phyloP scores from a whole-genome alignment of 2,113 vertebrate species.

The Neotoma lepida region DNA sequence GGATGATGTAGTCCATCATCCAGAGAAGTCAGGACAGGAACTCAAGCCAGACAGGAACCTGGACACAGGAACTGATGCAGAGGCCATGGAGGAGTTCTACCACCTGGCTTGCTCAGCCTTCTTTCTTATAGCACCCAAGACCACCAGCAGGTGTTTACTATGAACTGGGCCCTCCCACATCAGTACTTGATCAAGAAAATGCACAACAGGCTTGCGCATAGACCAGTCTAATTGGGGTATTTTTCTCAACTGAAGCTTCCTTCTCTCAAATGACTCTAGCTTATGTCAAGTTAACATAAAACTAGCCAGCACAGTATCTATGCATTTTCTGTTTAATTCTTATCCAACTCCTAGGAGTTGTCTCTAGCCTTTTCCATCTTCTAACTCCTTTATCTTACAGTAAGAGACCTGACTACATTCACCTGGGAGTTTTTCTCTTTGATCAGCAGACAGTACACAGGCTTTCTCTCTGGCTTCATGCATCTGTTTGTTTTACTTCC shows the following conservation, averaged over 20 bases:
- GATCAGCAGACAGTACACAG: neutral
- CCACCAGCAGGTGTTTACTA: neutral
- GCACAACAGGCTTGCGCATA: neutral
- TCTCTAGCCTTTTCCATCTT: neutral
- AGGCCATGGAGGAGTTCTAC: neutral
- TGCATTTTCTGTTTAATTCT: neutral
- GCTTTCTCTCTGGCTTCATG: neutral
- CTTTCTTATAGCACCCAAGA: neutral
- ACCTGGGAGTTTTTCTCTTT: neutral
- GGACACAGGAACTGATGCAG: neutral
- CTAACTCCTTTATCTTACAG: neutral
- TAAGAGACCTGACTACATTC: neutral
- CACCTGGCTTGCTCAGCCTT: neutral
- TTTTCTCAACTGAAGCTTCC: neutral
- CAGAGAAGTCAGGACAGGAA: neutral
- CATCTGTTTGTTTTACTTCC: neutral
- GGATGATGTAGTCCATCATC: neutral
- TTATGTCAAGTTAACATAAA: neutral
- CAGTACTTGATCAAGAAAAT: neutral
- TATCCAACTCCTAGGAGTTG: neutral
- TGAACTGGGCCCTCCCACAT: neutral
- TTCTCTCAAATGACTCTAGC: neutral
- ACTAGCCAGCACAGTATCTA: neutral
- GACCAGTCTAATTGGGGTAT: neutral
- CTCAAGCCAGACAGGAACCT: neutral